Base-by-base conservation (phyloP, 2,113 vertebrate genomes). In the Eubucco bourcierii region DNA sequence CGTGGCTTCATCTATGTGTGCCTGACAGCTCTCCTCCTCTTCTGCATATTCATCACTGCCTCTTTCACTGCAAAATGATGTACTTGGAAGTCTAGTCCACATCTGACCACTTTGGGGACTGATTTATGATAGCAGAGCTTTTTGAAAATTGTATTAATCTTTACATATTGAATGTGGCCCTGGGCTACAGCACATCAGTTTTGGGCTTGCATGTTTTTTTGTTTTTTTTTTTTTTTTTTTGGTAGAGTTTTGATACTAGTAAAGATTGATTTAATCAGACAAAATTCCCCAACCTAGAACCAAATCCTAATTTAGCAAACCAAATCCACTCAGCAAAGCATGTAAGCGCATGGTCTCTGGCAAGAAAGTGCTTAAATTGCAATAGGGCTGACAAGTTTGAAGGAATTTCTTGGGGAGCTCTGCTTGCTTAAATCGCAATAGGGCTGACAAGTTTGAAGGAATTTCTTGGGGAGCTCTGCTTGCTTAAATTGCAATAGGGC, bases 31-130 rank as follows among this genome's bases (percentile, higher is more conserved):
- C 65, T 79, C 59, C 19, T 93, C 84, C 82, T 88, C 90, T 93
- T 95, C 91, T 90, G 90, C 88, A 90, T 95, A 94, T 95, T 96
- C 94, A 96, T 96, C 1, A 4, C 91, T 1, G 19, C 61, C 70
- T 84, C 87, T 89, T 94, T 90, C 79, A 15, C 79, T 83, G 72
- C 74, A 90, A 93, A 96, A 91, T 81, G 74, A 92, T 92, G 80
- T 84, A 88, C 82, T 95, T 95, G 91, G 90, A 94, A 96, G 87
- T 95, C 94, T 90, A 23, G 67, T 91, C 94, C 50, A 25, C 79
- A 77, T 94, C 91, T 90, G 91, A 90, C 72, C 94, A 85, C 93
- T 95, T 92, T 91, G 87, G 82, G 82, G 84, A 85, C 87, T 93
- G 94, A 77, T 94, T 94, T 95, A 87, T 89, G 76, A 75, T 55